phyloP scores from a whole-genome alignment of 2,113 vertebrate genomes.

The Leuciscus idus region DNA sequence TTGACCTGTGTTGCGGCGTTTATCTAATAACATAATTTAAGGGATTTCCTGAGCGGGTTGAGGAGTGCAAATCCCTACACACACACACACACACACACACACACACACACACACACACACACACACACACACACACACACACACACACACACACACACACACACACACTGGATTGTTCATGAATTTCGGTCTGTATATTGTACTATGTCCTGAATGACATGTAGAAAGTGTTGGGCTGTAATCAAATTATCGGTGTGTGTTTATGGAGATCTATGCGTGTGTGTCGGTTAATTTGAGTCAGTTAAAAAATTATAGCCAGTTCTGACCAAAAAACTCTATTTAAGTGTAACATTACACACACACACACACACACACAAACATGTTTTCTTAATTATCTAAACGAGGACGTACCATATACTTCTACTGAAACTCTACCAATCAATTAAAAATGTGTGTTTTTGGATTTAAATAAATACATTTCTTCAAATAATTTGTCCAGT shows the following conservation, averaged over 20 bases:
- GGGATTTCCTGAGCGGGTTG: constrained; percentile 57
- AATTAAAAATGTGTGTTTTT: too few relatives aligned
- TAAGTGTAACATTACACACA: background rate
- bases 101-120: background rate
- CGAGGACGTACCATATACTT: background rate
- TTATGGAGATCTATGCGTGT: constrained; percentile 3
- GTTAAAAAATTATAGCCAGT: constrained; percentile 31
- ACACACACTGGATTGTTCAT: background rate
- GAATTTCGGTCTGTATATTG: constrained; percentile 20
- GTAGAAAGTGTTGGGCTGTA: background rate
- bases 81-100: constrained; percentile 28
- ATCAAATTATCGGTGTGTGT: background rate
- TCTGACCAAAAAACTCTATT: constrained; percentile 28
- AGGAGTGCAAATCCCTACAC: constrained; percentile 2
- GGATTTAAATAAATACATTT: too few relatives aligned
- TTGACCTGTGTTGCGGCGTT: constrained; percentile 53
- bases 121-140: constrained; percentile 16
- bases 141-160: background rate
- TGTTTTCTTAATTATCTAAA: background rate
- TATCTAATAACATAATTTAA: constrained; percentile 61
- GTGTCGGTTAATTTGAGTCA: constrained; percentile 25
- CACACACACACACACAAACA: too few relatives aligned
- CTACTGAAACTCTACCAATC: too few relatives aligned
- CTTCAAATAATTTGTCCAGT: too few relatives aligned
- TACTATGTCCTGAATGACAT: background rate